Percentiles rank a stretch among this genome's conserved stretches.
Conservation (phyloP, 2,113 vertebrate genomes). For the Syngnathus typhle region DNA sequence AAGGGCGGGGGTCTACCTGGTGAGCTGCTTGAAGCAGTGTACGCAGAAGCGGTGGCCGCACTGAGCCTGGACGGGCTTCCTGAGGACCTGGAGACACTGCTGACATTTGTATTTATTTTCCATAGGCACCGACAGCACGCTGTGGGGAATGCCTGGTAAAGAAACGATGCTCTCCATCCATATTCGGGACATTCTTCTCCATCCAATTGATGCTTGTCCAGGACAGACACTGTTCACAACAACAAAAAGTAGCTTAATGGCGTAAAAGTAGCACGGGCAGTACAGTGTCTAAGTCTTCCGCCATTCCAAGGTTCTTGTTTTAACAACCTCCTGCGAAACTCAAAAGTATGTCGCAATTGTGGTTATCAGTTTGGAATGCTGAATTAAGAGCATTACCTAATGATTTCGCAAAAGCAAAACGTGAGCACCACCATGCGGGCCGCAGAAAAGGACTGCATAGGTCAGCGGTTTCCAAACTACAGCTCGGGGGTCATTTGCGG, state of each 20-base stretch:
- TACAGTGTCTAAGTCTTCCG: too few species aligned
- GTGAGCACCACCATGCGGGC: background rate
- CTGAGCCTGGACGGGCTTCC: slow-evolving; percentile 86
- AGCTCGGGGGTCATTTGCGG: too few species aligned
- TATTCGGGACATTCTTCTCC: slow-evolving; percentile 63
- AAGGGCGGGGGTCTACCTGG: slow-evolving; percentile 72
- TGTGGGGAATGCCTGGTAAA: slow-evolving; percentile 81
- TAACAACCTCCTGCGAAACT: background rate
- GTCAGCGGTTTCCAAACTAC: too few species aligned
- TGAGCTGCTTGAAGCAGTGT: slow-evolving; percentile 79
- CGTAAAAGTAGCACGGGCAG: too few species aligned
- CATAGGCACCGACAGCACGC: slow-evolving; percentile 80
- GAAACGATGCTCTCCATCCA: slow-evolving; percentile 72
- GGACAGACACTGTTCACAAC: background rate
- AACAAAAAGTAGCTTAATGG: background rate
- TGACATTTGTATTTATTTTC: slow-evolving; percentile 92
- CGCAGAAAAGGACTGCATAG: background rate
- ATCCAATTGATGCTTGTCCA: slow-evolving; percentile 49
- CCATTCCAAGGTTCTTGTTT: background rate
- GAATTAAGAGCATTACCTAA: background rate
- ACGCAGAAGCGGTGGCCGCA: slow-evolving; percentile 92
- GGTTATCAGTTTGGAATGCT: background rate
- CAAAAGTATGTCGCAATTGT: background rate
- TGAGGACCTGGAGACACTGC: slow-evolving; percentile 80
- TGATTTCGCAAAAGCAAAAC: background rate